These are phyloP conservation scores for Megathymus violae DNA, from an alignment of 1,140 invertebrate species.

Conservation along the genomic window DNA sequence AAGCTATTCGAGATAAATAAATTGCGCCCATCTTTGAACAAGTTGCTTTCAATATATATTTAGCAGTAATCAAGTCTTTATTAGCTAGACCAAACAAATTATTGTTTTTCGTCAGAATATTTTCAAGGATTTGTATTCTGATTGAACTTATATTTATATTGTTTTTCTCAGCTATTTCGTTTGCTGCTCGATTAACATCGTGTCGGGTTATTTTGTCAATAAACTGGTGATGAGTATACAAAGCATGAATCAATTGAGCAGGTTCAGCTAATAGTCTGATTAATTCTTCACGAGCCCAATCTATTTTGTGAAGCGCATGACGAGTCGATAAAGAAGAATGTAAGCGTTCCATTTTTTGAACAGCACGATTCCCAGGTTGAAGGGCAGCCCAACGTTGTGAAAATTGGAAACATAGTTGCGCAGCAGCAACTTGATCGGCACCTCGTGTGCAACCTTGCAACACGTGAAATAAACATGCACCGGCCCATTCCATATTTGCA, in stretches of 20 bases:
- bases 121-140: conserved; percentile 79
- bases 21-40: conserved; percentile 80
- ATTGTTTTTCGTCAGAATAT: conserved; percentile 69
- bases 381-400: conserved; percentile 79
- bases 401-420: conserved; percentile 85
- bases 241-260: conserved; percentile 79
- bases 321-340: conserved; percentile 84
- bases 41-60: conserved; percentile 81
- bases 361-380: conserved; percentile 76
- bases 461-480: conserved; percentile 80
- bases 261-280: conserved; percentile 82
- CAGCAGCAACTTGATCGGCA: conserved; percentile 85
- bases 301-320: conserved; percentile 84
- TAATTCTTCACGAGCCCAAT: conserved; percentile 83
- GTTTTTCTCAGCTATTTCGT: conserved; percentile 84
- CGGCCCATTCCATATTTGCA: conserved; percentile 82
- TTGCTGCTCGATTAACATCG: conserved; percentile 83
- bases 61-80: conserved; percentile 73
- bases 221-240: conserved; percentile 83
- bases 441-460: conserved; percentile 80
- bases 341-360: conserved; percentile 82
- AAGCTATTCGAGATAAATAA: conserved; percentile 79
- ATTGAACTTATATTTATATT: conserved; percentile 76
- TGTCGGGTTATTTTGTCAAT: conserved; percentile 78
- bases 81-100: conserved; percentile 55